Percentiles rank a stretch among this genome's conserved stretches.
These are phyloP conservation scores for Dendrocopos noguchii DNA, from an alignment of 2,113 vertebrate species.

Conservation along the genomic window DNA sequence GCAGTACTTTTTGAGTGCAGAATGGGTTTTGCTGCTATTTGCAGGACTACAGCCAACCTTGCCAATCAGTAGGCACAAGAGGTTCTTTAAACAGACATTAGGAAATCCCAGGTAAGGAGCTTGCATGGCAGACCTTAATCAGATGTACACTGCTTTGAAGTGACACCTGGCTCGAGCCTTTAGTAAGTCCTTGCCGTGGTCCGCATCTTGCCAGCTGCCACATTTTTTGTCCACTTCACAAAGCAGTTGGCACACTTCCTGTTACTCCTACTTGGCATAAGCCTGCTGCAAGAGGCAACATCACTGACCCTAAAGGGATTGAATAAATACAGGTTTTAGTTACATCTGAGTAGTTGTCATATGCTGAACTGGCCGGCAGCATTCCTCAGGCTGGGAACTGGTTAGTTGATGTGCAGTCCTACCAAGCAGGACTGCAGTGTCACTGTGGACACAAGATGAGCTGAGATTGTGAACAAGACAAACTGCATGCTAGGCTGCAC, in stretches of 20 bases:
- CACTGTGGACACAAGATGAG: neutral
- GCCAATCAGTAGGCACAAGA: neutral
- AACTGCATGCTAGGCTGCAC: neutral
- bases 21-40: neutral
- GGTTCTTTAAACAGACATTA: neutral
- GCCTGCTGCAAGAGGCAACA: neutral
- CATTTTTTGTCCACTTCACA: neutral
- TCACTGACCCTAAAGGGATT: neutral
- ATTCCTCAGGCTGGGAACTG: neutral
- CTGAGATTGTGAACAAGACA: neutral
- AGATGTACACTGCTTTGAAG: neutral
- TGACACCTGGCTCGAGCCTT: neutral
- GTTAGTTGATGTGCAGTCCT: neutral
- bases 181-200: neutral
- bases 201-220: accelerated
- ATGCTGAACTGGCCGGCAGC: neutral
- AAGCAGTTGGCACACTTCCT: accelerated
- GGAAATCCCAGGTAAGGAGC: neutral
- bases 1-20: neutral
- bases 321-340: neutral
- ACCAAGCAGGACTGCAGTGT: accelerated
- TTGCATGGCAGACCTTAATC: neutral
- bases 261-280: neutral
- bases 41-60: neutral
- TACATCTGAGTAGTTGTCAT: neutral